phyloP scores from a whole-genome alignment of 2,888 invertebrate genomes.

The Eubasilissa splendida region DNA sequence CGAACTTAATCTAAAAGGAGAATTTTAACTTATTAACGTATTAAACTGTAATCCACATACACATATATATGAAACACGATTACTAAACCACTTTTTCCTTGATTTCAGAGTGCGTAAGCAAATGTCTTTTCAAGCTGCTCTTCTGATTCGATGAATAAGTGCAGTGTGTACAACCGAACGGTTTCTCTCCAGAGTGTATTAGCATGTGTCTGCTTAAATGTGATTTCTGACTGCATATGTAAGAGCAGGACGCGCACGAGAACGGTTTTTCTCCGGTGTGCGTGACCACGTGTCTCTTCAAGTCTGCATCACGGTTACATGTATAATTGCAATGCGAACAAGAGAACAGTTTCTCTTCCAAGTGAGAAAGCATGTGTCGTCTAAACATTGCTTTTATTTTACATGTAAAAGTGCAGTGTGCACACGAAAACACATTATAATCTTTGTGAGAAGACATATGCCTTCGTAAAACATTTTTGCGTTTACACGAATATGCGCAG shows the following conservation, averaged over 20 bases:
- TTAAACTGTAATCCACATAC: too few relatives aligned
- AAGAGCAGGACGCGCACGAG: neutral
- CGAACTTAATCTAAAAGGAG: too few relatives aligned
- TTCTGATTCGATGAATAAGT: too few relatives aligned
- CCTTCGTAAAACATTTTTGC: neutral
- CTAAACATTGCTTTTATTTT: neutral
- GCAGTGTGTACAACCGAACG: too few relatives aligned
- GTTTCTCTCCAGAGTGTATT: neutral
- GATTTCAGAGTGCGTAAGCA: too few relatives aligned
- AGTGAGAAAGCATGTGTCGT: neutral
- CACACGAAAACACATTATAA: neutral
- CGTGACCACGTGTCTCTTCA: neutral
- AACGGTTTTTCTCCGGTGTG: slow-evolving; percentile 17
- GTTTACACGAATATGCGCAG: neutral
- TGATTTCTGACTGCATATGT: neutral
- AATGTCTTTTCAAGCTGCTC: too few relatives aligned
- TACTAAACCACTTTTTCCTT: too few relatives aligned
- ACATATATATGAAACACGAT: too few relatives aligned
- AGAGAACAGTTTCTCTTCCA: neutral
- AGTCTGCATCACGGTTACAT: neutral
- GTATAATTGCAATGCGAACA: neutral
- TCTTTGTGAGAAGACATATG: neutral
- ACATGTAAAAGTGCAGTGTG: neutral
- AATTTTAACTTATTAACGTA: too few relatives aligned
- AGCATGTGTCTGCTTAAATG: neutral